Evolutionary conservation across 2,113 vertebrate species (phyloP), one percentile per base, ranked within the genome.

Genomic region (Calidris pugnax): DNA sequence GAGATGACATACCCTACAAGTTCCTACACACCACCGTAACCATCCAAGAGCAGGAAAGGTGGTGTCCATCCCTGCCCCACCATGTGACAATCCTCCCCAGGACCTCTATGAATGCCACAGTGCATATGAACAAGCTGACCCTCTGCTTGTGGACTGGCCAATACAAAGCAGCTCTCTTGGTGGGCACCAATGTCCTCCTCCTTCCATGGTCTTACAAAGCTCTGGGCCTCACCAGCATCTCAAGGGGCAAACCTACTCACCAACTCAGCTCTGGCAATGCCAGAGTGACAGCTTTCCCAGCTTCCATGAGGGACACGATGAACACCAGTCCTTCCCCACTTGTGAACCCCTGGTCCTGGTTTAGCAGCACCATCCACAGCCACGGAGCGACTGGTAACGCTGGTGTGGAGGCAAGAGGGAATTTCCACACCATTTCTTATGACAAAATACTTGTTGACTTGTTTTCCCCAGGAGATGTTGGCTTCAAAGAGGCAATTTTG

Each of bases 71-170:
- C 76, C 63, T 39, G n/a, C 48, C 33, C 64, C 67, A 4, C 12
- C 1, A 0, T 3, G 22, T 4, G 17, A 43, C 6, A 43, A 10
- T 4, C 9, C 11, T 4, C 30, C 47, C 43, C 0, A 0, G 12
- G 14, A 67, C 9, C 14, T 53, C 18, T 45, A 10, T 8, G 1
- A 55, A 28, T 2, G 3, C n/a, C 22, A 0, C 0, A 5, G 7
- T 3, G 41, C 32, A 2, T 5, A 8, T 0, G 6, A 81, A 7
- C 0, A 0, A 85, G 32, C 20, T 0, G 0, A 20, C 12, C 23
- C 20, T 67, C 51, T 28, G 30, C 27, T 74, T 4, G 0, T 11
- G 14, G 33, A 4, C 28, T 6, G 16, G 14, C 14, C 64, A 16
- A 0, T 4, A 39, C 1, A 7, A 56, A 62, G 63, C 55, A 28